Evolutionary conservation across 2,797 vertebrate genomes (phyloP).

Genomic region (Rhinoraja longicauda): DNA sequence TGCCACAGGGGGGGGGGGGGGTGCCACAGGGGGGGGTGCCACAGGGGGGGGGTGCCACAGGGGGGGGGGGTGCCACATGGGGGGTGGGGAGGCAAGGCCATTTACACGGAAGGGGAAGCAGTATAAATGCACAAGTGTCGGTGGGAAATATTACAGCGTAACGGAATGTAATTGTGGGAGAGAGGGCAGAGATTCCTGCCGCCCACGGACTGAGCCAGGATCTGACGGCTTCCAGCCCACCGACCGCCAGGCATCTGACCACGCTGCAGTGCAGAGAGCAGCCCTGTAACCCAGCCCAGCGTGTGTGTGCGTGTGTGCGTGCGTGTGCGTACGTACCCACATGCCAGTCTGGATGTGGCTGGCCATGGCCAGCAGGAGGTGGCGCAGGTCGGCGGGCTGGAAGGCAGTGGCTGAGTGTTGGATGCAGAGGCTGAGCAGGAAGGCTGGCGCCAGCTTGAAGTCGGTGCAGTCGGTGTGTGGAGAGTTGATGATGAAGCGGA

Average conservation of each 20-base stretch:
- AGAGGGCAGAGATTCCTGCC: neutral
- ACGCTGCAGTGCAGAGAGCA: neutral
- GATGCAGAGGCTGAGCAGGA: constrained; percentile 60
- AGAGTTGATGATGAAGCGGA: constrained; percentile 55
- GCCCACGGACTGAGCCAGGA: neutral
- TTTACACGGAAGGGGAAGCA: too few relatives aligned
- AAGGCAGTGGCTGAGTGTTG: constrained; percentile 56
- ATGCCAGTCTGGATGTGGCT: constrained; percentile 57
- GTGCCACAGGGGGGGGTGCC: too few relatives aligned
- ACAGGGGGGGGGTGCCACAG: too few relatives aligned
- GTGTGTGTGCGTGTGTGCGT: neutral
- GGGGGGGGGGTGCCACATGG: too few relatives aligned
- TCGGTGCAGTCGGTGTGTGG: constrained; percentile 41
- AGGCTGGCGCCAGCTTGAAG: constrained; percentile 53
- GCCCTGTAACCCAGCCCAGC: neutral
- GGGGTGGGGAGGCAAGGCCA: too few relatives aligned
- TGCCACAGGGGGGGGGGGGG: too few relatives aligned
- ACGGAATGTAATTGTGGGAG: neutral
- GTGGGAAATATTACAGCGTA: neutral
- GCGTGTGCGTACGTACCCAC: constrained; percentile 62
- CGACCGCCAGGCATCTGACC: too few relatives aligned
- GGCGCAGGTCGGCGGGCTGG: constrained; percentile 55
- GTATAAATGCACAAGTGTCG: too few relatives aligned
- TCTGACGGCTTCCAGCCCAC: too few relatives aligned
- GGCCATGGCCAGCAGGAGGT: constrained; percentile 60